A percentile compares a stretch with the other conserved stretches of the same genome.
phyloP scores from a whole-genome alignment of 1,140 invertebrate species.

The Charaxes varanes region DNA sequence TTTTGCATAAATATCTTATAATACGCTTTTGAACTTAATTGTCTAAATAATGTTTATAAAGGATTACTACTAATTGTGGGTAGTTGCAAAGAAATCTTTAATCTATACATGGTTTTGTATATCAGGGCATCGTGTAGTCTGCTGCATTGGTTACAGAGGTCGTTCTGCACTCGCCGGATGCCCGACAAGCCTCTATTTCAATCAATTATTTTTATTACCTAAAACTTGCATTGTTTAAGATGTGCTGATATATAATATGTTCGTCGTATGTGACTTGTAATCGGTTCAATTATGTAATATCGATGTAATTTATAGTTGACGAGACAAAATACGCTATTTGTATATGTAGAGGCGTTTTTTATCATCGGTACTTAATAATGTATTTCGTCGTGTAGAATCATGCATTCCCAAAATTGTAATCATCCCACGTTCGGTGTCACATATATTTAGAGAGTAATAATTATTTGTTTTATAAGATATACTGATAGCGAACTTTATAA shows the following conservation, averaged over 20 bases:
- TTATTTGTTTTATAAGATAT: constrained; percentile 64
- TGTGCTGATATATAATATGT: constrained; percentile 24
- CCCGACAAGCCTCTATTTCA: constrained; percentile 24
- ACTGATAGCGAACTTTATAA: constrained; percentile 46
- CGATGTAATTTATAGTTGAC: constrained; percentile 45
- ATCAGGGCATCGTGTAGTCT: not conserved
- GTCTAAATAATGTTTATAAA: too few relatives aligned
- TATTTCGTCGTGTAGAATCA: constrained; percentile 64
- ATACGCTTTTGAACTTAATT: too few relatives aligned
- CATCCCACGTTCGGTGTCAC: constrained; percentile 55
- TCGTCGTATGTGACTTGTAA: constrained; percentile 15
- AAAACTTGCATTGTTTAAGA: constrained; percentile 45
- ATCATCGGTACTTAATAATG: constrained; percentile 67
- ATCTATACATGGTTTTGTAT: too few relatives aligned
- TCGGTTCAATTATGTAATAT: constrained; percentile 32
- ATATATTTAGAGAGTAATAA: constrained; percentile 63
- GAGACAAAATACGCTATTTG: constrained; percentile 27
- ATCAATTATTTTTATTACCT: constrained; percentile 67
- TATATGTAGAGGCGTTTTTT: constrained; percentile 43
- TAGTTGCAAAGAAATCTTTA: too few relatives aligned
- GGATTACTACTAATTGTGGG: too few relatives aligned
- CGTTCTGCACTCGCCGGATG: not conserved
- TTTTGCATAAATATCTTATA: too few relatives aligned
- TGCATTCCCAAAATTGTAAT: constrained; percentile 69
- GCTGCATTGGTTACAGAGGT: constrained; percentile 2